Evolutionary conservation across 2,113 vertebrate species (phyloP).

Genomic region (Chiloscyllium plagiosum): DNA sequence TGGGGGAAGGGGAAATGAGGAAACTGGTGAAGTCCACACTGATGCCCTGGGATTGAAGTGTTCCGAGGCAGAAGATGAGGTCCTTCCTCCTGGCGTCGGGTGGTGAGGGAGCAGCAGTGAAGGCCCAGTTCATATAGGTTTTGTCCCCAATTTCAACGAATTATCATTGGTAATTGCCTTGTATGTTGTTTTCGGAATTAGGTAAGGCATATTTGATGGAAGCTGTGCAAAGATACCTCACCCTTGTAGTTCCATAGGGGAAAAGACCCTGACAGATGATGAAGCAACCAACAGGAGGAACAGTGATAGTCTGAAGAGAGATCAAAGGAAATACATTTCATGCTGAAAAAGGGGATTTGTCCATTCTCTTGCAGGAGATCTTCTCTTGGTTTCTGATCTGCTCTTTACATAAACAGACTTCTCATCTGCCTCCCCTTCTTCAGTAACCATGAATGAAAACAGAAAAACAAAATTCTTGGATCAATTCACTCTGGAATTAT

Average conservation of each 20-base stretch:
- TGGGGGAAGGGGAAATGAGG: no score
- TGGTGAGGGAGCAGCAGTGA: no score
- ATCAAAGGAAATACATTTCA: not conserved
- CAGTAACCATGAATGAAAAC: not conserved
- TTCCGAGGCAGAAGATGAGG: no score
- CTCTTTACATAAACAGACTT: not conserved
- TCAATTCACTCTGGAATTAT: no score
- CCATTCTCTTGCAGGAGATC: not conserved
- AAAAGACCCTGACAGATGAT: not conserved
- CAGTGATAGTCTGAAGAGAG: not conserved
- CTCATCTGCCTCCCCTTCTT: not conserved
- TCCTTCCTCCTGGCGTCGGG: no score
- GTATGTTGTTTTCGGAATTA: not conserved
- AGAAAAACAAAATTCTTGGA: no score
- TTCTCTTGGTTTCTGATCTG: not conserved
- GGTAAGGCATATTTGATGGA: not conserved
- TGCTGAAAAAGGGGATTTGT: not conserved
- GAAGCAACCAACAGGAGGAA: not conserved
- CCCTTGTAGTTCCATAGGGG: not conserved
- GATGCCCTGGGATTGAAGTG: no score
- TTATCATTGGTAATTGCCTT: not conserved
- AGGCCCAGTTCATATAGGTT: not conserved
- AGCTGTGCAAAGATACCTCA: not conserved
- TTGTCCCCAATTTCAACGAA: not conserved
- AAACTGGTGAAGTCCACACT: no score